Percentiles rank a stretch among this genome's conserved stretches.
Conservation (phyloP, 2,888 invertebrate species). For the Agriopis leucophaearia region DNA sequence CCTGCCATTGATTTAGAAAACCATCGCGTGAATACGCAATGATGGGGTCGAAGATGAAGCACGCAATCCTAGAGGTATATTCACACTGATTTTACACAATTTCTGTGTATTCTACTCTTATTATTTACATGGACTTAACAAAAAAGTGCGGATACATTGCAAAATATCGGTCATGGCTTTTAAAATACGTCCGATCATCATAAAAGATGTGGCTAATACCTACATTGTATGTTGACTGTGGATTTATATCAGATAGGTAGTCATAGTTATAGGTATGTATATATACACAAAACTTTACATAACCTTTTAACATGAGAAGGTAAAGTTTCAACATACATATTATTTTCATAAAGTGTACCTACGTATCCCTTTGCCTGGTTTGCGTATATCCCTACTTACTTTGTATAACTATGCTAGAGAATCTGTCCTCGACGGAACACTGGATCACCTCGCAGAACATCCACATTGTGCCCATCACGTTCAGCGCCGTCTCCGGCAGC, state of each 20-base stretch:
- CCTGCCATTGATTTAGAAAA: no score
- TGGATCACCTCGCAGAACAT: conserved; percentile 90
- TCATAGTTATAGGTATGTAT: no score
- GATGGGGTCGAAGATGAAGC: no score
- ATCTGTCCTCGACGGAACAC: conserved; percentile 89
- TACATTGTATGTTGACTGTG: conserved; percentile 9
- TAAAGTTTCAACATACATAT: no score
- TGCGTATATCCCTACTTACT: conserved; percentile 79
- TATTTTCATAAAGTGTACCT: no score
- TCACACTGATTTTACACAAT: not conserved
- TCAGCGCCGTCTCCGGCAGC: conserved; percentile 92
- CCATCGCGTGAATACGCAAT: no score
- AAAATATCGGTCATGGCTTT: conserved; percentile 17
- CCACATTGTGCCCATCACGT: conserved; percentile 94
- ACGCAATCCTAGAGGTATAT: no score
- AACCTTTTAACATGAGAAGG: no score
- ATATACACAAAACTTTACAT: no score
- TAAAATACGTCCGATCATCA: conserved; percentile 10
- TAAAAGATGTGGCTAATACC: conserved; percentile 7
- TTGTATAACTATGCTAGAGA: conserved; percentile 91
- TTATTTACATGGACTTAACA: not conserved
- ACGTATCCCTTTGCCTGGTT: no score
- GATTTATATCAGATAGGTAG: not conserved
- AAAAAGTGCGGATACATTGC: not conserved
- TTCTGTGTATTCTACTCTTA: not conserved